These are phyloP conservation scores for Coenonympha arcania DNA, from an alignment of 2,888 invertebrate genomes.

Conservation along the genomic window DNA sequence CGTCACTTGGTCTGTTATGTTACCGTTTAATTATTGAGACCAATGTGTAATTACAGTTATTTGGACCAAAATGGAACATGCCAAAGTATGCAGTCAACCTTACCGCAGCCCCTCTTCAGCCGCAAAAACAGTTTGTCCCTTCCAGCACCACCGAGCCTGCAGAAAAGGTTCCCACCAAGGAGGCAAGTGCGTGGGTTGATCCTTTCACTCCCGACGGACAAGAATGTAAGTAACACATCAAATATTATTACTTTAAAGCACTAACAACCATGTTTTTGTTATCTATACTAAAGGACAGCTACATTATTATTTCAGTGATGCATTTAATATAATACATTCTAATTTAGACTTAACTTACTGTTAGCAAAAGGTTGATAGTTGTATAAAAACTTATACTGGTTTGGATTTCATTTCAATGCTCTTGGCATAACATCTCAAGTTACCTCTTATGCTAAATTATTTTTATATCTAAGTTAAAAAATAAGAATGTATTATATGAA, in stretches of 20 bases:
- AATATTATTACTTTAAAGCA: background rate
- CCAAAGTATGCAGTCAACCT: conserved; percentile 92
- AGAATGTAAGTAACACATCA: conserved; percentile 57
- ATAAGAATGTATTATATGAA: background rate
- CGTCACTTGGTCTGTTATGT: too few species aligned
- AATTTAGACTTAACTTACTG: background rate
- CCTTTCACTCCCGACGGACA: conserved; percentile 64
- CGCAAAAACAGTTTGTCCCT: conserved; percentile 77
- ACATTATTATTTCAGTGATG: background rate
- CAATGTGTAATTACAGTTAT: conserved; percentile 76
- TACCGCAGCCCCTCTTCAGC: conserved; percentile 83
- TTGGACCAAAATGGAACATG: conserved; percentile 88
- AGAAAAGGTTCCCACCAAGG: conserved; percentile 42
- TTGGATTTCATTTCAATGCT: background rate
- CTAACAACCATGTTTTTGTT: background rate
- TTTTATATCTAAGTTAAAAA: too few species aligned
- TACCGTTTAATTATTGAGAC: background rate
- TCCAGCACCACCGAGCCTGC: conserved; percentile 34
- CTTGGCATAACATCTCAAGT: background rate
- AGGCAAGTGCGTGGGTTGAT: conserved; percentile 50
- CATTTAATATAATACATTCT: background rate
- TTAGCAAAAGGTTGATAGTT: background rate
- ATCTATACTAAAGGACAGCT: background rate
- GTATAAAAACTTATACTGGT: background rate
- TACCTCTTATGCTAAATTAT: background rate